Evolutionary conservation across 37 sponge, comb jelly and placozoan species (phyloP).

Genomic region (Petrosia ficiformis): DNA sequence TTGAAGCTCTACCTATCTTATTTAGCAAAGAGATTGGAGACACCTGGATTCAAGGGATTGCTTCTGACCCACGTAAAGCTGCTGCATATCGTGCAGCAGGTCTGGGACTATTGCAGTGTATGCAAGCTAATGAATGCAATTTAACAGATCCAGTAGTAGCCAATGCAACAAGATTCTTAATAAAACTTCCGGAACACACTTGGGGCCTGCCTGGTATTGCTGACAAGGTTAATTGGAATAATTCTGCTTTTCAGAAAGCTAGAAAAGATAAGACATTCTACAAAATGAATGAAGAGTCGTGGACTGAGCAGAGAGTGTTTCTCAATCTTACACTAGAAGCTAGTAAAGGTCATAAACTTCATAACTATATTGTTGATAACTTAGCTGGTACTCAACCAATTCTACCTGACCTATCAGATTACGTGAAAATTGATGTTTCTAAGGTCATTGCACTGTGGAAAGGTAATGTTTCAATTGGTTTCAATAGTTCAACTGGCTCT

Average conservation of each 20-base stretch:
- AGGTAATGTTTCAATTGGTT: constrained; percentile 1
- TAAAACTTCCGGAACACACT: constrained; percentile 68
- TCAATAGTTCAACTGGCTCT: constrained; percentile 2
- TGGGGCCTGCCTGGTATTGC: constrained; percentile 59
- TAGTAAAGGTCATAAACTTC: constrained; percentile 16
- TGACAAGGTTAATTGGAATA: constrained; percentile 44
- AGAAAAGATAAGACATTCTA: not conserved
- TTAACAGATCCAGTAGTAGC: not conserved
- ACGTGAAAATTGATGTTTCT: not conserved
- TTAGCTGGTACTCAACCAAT: not conserved
- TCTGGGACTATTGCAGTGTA: constrained; percentile 3
- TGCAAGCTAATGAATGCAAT: constrained; percentile 1
- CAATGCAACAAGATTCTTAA: constrained; percentile 35
- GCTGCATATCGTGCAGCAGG: constrained; percentile 35
- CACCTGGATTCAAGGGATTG: constrained; percentile 68
- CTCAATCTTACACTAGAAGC: constrained; percentile 22
- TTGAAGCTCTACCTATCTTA: constrained; percentile 10
- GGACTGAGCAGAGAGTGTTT: constrained; percentile 57
- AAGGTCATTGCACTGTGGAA: constrained; percentile 9
- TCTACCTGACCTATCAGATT: constrained; percentile 4
- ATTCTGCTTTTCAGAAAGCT: constrained; percentile 27
- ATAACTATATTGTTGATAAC: not conserved
- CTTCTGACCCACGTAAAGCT: constrained; percentile 60
- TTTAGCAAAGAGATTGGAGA: constrained; percentile 52
- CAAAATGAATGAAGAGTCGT: constrained; percentile 22